Base-by-base conservation (phyloP, 2,797 vertebrate genomes). In the Periparus ater region DNA sequence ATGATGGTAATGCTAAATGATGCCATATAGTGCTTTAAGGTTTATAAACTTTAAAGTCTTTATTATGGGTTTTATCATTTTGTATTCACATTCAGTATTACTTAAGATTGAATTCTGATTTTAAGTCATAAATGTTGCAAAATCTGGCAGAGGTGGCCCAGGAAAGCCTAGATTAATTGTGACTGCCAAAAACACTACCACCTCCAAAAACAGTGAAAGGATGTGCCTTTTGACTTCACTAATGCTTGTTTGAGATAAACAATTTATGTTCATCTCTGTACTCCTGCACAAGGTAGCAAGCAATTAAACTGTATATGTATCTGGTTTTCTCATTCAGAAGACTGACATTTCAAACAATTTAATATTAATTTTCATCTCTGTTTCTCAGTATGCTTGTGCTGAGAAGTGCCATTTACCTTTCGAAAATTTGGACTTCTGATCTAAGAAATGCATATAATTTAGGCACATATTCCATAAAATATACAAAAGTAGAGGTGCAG, bases 351-450 rank as follows among this genome's bases (percentile, higher is more conserved):
- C 68, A 91, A 96, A 85, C 58, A 89, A 89, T 89, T 85, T 34
- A 70, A 21, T 89, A 85, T 88, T 91, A 95, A 95, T 97, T 96
- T 88, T 92, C 65, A 38, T 80, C 82, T 80, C 72, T 95, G 30
- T 88, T 94, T 95, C 75, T 92, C 72, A 66, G 32, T 83, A 36
- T 91, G 50, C 65, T 96, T 36, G 2, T 75, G 40, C 84, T 96
- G 84, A 70, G 78, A 95, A 93, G 34, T 91, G 58, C 85, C 86
- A 61, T 75, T 74, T 85, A 47, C 6, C 70, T n/a, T 94, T 74
- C 51, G 75, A 80, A 89, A 95, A 89, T 72, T 58, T 6, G 1
- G 40, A 80, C 45, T 92, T 80, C 58, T 83, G 47, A 74, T 89
- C 78, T 85, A 36, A 72, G 74, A 93, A 82, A n/a, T 79, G 11